These are phyloP conservation scores for Microchrysa polita DNA, from an alignment of 2,888 invertebrate species.

Conservation along the genomic window DNA sequence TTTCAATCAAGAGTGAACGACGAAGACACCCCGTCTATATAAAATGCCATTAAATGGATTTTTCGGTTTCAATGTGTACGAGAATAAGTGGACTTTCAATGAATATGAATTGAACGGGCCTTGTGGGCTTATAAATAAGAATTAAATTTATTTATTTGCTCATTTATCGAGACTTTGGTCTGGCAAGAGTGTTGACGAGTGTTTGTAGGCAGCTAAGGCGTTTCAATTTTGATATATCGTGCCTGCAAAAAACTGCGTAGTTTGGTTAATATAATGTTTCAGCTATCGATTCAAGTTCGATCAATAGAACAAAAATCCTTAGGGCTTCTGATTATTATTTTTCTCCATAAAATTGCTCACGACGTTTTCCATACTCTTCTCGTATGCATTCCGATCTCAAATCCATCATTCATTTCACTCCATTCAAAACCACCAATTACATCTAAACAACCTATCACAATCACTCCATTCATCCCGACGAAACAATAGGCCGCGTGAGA, in stretches of 20 bases:
- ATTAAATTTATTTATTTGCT: neutral
- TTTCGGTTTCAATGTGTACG: neutral
- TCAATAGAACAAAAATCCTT: too few species aligned
- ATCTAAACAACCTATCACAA: slow-evolving; percentile 36
- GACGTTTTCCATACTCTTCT: too few species aligned
- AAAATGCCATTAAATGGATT: neutral
- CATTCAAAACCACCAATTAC: neutral
- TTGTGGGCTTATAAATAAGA: neutral
- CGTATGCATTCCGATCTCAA: too few species aligned
- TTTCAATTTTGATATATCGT: too few species aligned
- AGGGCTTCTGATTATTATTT: too few species aligned
- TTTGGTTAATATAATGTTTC: too few species aligned
- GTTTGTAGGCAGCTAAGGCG: too few species aligned
- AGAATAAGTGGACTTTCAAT: neutral
- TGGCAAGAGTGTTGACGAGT: too few species aligned
- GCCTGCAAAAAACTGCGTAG: too few species aligned
- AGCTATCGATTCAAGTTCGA: too few species aligned
- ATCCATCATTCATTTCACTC: slow-evolving; percentile 2
- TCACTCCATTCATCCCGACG: slow-evolving; percentile 28
- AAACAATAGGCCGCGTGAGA: slow-evolving; percentile 6
- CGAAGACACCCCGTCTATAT: neutral
- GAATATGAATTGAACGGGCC: neutral
- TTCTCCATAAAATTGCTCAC: too few species aligned
- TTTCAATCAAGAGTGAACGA: slow-evolving; percentile 8
- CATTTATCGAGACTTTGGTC: too few species aligned